Base-by-base conservation (phyloP, 2,888 invertebrate species). In the Branchipolynoe longqiensis region DNA sequence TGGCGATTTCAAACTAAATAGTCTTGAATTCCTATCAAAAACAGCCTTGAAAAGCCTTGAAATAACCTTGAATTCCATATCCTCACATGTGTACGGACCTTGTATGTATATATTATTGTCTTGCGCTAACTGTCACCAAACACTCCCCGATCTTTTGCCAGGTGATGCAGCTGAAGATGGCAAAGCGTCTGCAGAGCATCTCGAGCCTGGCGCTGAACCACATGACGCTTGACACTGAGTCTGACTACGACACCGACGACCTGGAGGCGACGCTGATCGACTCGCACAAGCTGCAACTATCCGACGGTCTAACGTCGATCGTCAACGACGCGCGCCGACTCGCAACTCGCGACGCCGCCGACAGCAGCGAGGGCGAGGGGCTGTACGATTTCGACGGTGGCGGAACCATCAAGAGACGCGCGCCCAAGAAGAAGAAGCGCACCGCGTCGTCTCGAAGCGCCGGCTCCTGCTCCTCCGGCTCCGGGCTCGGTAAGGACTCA, bases 151-250 rank as follows among this genome's bases (percentile, higher is more conserved):
- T n/a, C n/a, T n/a, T n/a, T n/a, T n/a, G n/a, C 48, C 90, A 94
- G 94, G 91, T 93, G 64, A 84, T 93, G 59, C 92, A 93, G 88
- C 88, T 93, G 86, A 92, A 92, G 85, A 87, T 92, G 88, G 89
- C 91, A 12, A 83, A 85, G 40, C 83, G 83, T 18, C 78, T 86
- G 18, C 84, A 82, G 59, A 82, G 83, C 31, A 64, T 88, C 4
- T 88, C 88, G 12, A 82, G 85, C 28, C 36, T 85, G 74, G 85
- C 86, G 28, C 82, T 86, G 18, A 86, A 86, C 84, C 81, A 85
- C 82, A 56, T 87, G 22, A 56, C 69, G 36, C 41, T 86, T 38
- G 87, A 87, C 40, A 86, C 87, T 8, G 88, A 89, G 62, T 73
- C 82, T 25, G 88, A 88, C 74, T 85, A 83, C 40, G 88, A 88